Conservation (phyloP, 1,140 invertebrate genomes). For the Aplysia californica region DNA sequence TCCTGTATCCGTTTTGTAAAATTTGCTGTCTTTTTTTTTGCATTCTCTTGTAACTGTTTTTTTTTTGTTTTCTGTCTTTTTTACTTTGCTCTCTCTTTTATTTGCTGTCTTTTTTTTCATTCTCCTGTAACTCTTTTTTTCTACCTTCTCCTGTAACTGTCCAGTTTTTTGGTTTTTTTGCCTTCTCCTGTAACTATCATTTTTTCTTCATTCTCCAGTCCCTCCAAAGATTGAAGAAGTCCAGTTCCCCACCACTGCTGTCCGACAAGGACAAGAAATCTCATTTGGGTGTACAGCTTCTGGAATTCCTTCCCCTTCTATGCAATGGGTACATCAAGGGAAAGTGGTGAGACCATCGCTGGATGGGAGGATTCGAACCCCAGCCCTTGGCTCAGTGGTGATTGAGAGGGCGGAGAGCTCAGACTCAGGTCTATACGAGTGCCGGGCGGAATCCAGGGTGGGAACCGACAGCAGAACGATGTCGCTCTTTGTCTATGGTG, state of each 20-base stretch:
- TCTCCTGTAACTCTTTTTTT: no score
- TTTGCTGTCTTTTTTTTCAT: no score
- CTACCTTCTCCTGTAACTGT: not conserved
- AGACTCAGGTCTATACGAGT: slow-evolving; percentile 19
- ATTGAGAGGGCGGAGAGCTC: slow-evolving; percentile 7
- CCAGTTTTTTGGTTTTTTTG: not conserved
- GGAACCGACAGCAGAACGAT: not conserved
- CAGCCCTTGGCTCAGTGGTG: not conserved
- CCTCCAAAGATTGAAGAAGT: not conserved
- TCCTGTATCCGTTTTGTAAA: no score
- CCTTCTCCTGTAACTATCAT: not conserved
- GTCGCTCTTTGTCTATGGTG: slow-evolving; percentile 17
- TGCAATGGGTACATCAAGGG: not conserved
- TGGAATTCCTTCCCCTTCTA: slow-evolving; percentile 5
- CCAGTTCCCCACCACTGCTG: not conserved
- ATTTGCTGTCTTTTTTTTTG: no score
- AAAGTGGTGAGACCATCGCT: not conserved
- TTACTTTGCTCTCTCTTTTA: no score
- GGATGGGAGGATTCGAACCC: slow-evolving; percentile 9
- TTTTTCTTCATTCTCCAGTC: not conserved
- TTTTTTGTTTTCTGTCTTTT: no score
- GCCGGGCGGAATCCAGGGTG: not conserved
- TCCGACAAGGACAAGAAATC: not conserved
- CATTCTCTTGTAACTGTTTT: no score
- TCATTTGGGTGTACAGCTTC: not conserved